Base-by-base conservation (phyloP, 2,797 vertebrate species). In the Cygnus olor region DNA sequence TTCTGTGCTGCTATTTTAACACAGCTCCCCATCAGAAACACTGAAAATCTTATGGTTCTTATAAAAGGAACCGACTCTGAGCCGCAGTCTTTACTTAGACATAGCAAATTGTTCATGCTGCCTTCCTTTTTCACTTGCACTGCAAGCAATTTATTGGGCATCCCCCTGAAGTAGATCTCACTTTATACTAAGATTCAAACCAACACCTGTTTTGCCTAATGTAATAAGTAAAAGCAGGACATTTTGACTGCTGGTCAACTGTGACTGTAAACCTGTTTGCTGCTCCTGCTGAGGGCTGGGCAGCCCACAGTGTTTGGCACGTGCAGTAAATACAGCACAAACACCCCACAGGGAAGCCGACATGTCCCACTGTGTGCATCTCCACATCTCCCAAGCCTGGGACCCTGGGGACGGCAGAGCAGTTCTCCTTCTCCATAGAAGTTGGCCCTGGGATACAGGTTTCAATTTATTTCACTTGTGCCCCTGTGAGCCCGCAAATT, bases 1-100 rank as follows among this genome's bases (percentile, higher is more conserved):
- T 44, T 65, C 15, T 44, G 14, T 89, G 81, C 28, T 49, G 68
- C 51, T 69, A 25, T 78, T 93, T 94, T 83, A 94, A 95, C 54
- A 83, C 63, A 86, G 32, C 77, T 93, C 81, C 30, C 58, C 68
- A 51, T 83, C 42, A 79, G 69, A 83, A 94, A 85, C 40, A 56
- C 17, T 73, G 45, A 80, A 83, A 91, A 86, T 88, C 25, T 89
- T 78, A 38, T 2, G 8, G 15, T 89, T 88, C 28, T 79, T 79
- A 17, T 32, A 71, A 64, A 38, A 47, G 53, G 34, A 66, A 86
- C 68, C 32, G 72, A 30, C 20, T 90, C 70, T 77, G 63, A 78
- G 27, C 20, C 24, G 8, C 45, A 69, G 1, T 69, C 42, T 87
- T 87, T 77, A 68, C 18, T 69, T 60, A 65, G 45, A n/a, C 16